These are phyloP conservation scores for Zaprionus africanus DNA, from an alignment of 1,140 invertebrate species.

Conservation along the genomic window DNA sequence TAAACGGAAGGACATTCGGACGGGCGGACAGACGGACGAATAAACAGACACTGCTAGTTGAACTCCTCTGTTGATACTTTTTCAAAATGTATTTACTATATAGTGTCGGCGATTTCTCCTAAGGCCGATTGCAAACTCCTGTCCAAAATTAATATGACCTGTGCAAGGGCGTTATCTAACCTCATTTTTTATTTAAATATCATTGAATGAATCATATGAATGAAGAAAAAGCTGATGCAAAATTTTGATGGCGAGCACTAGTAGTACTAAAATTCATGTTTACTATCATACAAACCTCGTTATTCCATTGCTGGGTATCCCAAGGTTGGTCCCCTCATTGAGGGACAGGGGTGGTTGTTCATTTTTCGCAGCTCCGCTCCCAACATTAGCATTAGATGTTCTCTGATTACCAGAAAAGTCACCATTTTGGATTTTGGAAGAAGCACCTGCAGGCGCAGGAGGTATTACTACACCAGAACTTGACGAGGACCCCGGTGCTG, in stretches of 20 bases:
- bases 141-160: no score
- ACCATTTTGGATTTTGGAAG: slow-evolving; percentile 51
- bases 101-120: no score
- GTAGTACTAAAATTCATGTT: background rate
- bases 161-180: background rate
- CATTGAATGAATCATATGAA: background rate
- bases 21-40: no score
- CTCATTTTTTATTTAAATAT: background rate
- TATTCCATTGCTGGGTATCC: slow-evolving; percentile 74
- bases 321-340: slow-evolving; percentile 64
- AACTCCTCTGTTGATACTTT: no score
- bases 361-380: slow-evolving; percentile 30
- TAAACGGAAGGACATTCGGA: no score
- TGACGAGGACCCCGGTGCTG: slow-evolving; percentile 4
- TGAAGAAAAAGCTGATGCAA: background rate
- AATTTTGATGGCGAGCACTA: background rate
- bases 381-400: slow-evolving; percentile 5
- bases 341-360: slow-evolving; percentile 39
- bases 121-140: no score
- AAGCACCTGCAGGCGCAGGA: slow-evolving; percentile 24
- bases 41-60: no score
- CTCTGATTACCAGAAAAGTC: slow-evolving; percentile 53
- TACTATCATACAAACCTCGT: slow-evolving; percentile 55
- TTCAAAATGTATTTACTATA: no score
- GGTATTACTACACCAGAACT: slow-evolving; percentile 13